Base-by-base conservation (phyloP, 2,888 invertebrate species). In the Pollenia angustigena region DNA sequence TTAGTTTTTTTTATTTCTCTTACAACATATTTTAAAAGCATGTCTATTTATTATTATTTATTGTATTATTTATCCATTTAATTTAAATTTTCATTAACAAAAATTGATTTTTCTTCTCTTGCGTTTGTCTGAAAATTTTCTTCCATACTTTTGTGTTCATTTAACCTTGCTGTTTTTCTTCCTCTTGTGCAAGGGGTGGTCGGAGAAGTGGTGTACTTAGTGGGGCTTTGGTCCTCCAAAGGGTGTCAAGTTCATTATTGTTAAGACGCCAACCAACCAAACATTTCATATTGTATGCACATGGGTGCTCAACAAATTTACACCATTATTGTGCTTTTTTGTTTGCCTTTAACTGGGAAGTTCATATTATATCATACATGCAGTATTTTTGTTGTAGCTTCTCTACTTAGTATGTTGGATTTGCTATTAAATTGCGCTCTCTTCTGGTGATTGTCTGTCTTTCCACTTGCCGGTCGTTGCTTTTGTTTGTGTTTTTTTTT, bases 91-190 rank as follows among this genome's bases (percentile, higher is more conserved):
- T 76, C 68, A 84, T 87, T 81, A 71, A 56, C 56, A 78, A 81
- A 83, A 83, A 87, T 79, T 83, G 79, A 81, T 88, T 89, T 85
- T 87, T 87, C 44, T 50, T 60, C 48, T 18, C 74, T 80, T 82
- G 62, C 44, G 66, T 83, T 79, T 56, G 60, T 75, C 64, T 54
- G 80, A 18, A 40, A 54, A 54, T 69, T 69, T 56, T 75, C 54
- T 40, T 50, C 32, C 52, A 18, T 69, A 69, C 58, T 71, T 81
- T 74, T 76, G 66, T 58, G 48, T 88, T 68, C 32, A 56, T 64
- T 76, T 79, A 79, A 79, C 80, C 87, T 79, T 82, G 84, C 75
- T 6, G 32, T 58, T 76, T 86, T 62, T 74, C 52, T 64, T 83
- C 50, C 79, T 54, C 54, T 42, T 62, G n/a, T 8, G 18, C 10